These are phyloP conservation scores for Pteronotus mesoamericanus DNA, from an alignment of 2,797 vertebrate genomes.

Conservation along the genomic window DNA sequence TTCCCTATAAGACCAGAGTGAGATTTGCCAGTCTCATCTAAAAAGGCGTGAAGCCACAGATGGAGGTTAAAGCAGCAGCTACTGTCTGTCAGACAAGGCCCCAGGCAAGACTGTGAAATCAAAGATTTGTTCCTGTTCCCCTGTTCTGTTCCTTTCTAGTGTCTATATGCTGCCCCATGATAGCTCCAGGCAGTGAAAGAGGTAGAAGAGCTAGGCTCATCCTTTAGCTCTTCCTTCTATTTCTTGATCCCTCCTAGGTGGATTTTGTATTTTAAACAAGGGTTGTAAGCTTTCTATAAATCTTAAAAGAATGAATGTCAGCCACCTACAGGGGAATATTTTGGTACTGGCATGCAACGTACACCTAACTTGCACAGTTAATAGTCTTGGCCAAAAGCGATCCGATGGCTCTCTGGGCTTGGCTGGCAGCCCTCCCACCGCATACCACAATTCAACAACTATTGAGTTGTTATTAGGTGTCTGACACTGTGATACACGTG, in stretches of 20 bases:
- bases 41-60: slow-evolving; percentile 63
- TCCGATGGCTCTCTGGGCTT: neutral
- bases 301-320: neutral
- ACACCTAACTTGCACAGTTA: neutral
- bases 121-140: slow-evolving; percentile 51
- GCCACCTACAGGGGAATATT: neutral
- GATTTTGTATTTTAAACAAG: neutral
- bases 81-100: slow-evolving; percentile 66
- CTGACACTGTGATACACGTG: neutral
- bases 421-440: neutral
- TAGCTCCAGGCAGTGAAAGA: neutral
- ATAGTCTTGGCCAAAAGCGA: neutral
- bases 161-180: neutral
- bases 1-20: slow-evolving; percentile 20
- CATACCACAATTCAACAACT: neutral
- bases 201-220: neutral
- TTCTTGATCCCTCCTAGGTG: neutral
- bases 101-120: slow-evolving; percentile 63
- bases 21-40: slow-evolving; percentile 53
- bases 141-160: neutral
- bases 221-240: neutral
- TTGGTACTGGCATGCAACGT: neutral
- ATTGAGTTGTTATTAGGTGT: neutral
- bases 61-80: slow-evolving; percentile 45
- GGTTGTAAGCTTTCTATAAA: neutral